Evolutionary conservation across 2,113 vertebrate genomes (phyloP).

Genomic region (Anoura caudifer): DNA sequence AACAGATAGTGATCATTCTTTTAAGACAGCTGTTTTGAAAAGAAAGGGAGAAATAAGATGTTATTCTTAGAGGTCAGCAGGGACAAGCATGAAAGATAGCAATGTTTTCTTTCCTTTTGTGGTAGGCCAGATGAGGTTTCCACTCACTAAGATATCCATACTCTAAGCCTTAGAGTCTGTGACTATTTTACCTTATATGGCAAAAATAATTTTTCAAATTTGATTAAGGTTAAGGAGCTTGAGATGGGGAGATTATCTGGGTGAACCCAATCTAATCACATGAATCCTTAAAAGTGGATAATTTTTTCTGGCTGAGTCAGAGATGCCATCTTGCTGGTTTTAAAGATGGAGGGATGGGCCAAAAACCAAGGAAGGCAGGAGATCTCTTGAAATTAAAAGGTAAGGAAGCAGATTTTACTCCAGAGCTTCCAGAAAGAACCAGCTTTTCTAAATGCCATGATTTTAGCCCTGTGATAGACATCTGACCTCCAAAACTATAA

Average conservation of each 20-base stretch:
- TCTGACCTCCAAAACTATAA: not conserved
- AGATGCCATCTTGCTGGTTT: not conserved
- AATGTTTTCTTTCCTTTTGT: not conserved
- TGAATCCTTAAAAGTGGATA: not conserved
- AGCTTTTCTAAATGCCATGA: not conserved
- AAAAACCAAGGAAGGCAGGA: not conserved
- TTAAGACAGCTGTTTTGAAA: constrained; percentile 20
- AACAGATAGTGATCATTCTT: not conserved
- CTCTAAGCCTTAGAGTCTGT: not conserved
- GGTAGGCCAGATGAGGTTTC: not conserved
- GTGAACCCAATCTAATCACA: not conserved
- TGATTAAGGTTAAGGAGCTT: not conserved
- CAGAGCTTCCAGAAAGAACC: not conserved
- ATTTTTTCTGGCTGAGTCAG: not conserved
- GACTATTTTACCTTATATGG: not conserved
- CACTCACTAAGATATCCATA: not conserved
- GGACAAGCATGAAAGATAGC: not conserved
- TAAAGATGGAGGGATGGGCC: not conserved
- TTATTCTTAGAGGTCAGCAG: not conserved
- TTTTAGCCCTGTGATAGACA: not conserved
- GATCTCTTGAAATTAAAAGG: not conserved
- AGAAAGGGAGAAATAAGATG: not conserved
- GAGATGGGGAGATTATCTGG: not conserved
- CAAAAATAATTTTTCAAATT: not conserved
- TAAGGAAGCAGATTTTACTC: not conserved